These are phyloP conservation scores for Synanthedon vespiformis DNA, from an alignment of 2,888 invertebrate genomes.

Conservation along the genomic window DNA sequence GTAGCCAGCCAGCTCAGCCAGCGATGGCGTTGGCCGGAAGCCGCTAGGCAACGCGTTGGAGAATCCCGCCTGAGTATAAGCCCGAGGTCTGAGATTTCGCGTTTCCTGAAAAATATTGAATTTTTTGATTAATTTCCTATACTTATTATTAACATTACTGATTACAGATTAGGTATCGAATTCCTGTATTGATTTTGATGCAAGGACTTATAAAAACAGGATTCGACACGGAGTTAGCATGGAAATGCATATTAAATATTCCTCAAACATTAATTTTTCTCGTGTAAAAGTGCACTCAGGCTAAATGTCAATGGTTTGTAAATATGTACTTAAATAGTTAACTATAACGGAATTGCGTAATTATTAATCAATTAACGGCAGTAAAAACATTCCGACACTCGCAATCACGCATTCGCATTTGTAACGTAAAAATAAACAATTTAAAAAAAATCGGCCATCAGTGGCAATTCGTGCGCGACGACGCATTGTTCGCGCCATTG, in stretches of 20 bases:
- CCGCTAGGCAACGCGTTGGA: conserved; percentile 54
- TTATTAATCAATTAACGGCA: neutral
- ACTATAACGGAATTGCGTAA: neutral
- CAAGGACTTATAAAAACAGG: too few species aligned
- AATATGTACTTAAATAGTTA: too few species aligned
- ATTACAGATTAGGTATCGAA: too few species aligned
- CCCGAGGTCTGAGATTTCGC: conserved; percentile 59
- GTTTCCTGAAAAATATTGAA: conserved; percentile 38
- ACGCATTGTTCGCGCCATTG: conserved; percentile 5
- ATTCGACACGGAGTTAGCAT: too few species aligned
- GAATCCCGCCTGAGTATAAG: conserved; percentile 44
- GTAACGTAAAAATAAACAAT: neutral
- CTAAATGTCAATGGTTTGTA: too few species aligned
- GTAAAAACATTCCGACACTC: neutral
- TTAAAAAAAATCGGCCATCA: conserved; percentile 2
- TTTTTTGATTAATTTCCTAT: neutral
- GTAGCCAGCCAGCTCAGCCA: conserved; percentile 62
- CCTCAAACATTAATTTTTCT: too few species aligned
- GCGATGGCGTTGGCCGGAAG: conserved; percentile 54
- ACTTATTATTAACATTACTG: too few species aligned
- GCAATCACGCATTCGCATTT: neutral
- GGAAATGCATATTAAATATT: too few species aligned
- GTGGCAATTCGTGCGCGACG: conserved; percentile 30
- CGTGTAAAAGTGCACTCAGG: too few species aligned
- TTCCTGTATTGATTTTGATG: too few species aligned